These are phyloP conservation scores for Piliocolobus tephrosceles DNA, from an alignment of 2,113 vertebrate genomes.

Conservation along the genomic window DNA sequence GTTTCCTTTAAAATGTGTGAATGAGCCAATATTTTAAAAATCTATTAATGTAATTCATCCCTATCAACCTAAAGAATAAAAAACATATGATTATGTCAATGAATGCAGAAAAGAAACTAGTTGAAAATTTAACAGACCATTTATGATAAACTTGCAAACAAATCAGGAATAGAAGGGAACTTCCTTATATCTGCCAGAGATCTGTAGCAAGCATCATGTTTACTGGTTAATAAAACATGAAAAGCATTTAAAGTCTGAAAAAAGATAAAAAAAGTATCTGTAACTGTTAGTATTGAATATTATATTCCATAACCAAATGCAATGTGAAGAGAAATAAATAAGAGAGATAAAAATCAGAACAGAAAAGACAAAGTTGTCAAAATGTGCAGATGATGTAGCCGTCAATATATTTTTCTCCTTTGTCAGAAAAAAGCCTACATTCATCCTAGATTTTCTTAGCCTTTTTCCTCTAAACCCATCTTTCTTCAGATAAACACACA, in stretches of 20 bases:
- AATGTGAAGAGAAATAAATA: neutral
- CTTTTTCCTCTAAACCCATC: neutral
- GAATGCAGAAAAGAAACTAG: neutral
- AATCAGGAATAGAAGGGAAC: neutral
- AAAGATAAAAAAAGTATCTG: neutral
- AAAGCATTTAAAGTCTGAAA: neutral
- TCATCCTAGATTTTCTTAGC: neutral
- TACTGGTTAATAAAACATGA: neutral
- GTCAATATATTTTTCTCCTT: neutral
- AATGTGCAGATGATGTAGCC: neutral
- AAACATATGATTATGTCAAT: neutral
- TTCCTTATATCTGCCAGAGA: neutral
- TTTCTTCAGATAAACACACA: neutral
- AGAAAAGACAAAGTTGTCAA: neutral
- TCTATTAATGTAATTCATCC: neutral
- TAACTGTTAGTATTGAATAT: neutral
- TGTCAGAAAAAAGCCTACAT: neutral
- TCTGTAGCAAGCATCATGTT: neutral
- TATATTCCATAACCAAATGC: neutral
- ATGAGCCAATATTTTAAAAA: neutral
- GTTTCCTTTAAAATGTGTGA: slow-evolving; percentile 15
- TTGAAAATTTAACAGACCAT: neutral
- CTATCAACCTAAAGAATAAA: slow-evolving; percentile 23
- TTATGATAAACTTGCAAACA: neutral
- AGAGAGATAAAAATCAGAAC: neutral